Evolutionary conservation across 2,888 invertebrate genomes (phyloP).

Genomic region (Leptinotarsa rubiginosa): DNA sequence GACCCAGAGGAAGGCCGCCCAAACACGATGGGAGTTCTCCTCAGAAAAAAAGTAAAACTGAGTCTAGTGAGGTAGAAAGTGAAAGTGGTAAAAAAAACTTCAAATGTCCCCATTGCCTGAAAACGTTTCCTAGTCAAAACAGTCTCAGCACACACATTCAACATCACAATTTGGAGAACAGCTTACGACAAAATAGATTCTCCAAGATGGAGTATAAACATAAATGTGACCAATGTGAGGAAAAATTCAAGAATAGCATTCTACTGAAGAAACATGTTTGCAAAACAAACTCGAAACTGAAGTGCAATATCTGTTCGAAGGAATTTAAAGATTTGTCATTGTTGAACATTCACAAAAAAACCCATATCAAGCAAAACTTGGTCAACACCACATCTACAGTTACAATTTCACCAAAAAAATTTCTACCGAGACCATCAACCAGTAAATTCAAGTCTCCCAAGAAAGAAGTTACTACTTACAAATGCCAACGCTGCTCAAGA

Average conservation of each 20-base stretch:
- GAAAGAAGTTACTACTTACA: conserved; percentile 40
- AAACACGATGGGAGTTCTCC: conserved; percentile 47
- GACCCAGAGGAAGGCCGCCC: conserved; percentile 52
- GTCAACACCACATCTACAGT: conserved; percentile 53
- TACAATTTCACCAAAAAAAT: conserved; percentile 56
- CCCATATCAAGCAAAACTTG: conserved; percentile 58
- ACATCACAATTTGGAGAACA: conserved; percentile 59
- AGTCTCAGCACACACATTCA: conserved; percentile 62
- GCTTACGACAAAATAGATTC: conserved; percentile 43
- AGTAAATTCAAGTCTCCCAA: conserved; percentile 31
- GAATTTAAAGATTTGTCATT: conserved; percentile 51
- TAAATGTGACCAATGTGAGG: conserved; percentile 58
- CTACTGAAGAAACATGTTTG: conserved; percentile 58
- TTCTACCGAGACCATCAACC: conserved; percentile 35
- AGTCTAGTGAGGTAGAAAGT: conserved; percentile 42
- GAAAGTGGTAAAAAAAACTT: conserved; percentile 50
- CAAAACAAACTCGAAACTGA: conserved; percentile 39
- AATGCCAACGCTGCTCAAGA: conserved; percentile 58
- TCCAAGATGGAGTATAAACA: conserved; percentile 53
- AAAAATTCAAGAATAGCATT: conserved; percentile 59
- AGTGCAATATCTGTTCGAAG: conserved; percentile 58
- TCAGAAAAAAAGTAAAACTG: conserved; percentile 48
- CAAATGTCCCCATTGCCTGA: conserved; percentile 61
- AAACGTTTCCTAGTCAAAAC: conserved; percentile 63
- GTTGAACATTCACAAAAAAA: conserved; percentile 58